Evolutionary conservation across 2,888 invertebrate genomes (phyloP).

Genomic region (Dendrolimus pini): DNA sequence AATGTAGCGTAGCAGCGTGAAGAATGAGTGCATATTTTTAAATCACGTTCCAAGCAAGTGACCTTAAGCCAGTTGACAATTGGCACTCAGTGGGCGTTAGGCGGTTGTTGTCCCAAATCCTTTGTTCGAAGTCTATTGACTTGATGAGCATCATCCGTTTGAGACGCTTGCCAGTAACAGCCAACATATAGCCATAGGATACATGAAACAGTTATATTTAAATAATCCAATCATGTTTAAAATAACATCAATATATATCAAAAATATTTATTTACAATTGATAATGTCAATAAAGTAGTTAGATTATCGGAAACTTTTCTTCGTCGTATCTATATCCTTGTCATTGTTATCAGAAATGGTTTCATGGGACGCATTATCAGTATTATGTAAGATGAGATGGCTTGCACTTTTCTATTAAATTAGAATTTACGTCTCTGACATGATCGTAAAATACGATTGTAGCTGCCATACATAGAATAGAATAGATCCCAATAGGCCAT

Average conservation of each 20-base stretch:
- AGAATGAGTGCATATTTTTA: slow-evolving; percentile 6
- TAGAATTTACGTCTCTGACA: slow-evolving; percentile 18
- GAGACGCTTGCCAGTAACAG: slow-evolving; percentile 16
- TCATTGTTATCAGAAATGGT: neutral
- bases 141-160: slow-evolving; percentile 39
- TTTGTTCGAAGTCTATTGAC: slow-evolving; percentile 32
- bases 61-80: slow-evolving; percentile 10
- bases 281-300: neutral
- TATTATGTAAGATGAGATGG: neutral
- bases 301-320: neutral
- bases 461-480: slow-evolving; percentile 44
- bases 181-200: slow-evolving; percentile 17
- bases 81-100: slow-evolving; percentile 25
- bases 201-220: too few relatives aligned
- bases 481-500: slow-evolving; percentile 68
- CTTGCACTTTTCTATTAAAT: slow-evolving; percentile 3
- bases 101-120: slow-evolving; percentile 41
- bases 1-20: slow-evolving; percentile 9
- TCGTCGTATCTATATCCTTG: neutral
- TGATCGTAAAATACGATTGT: slow-evolving; percentile 35
- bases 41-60: slow-evolving; percentile 20
- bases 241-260: neutral
- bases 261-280: neutral
- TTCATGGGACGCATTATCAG: neutral
- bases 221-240: neutral